Percentiles rank a stretch among this genome's conserved stretches.
Conservation (phyloP, 2,888 invertebrate species). For the Lasioglossum morio region DNA sequence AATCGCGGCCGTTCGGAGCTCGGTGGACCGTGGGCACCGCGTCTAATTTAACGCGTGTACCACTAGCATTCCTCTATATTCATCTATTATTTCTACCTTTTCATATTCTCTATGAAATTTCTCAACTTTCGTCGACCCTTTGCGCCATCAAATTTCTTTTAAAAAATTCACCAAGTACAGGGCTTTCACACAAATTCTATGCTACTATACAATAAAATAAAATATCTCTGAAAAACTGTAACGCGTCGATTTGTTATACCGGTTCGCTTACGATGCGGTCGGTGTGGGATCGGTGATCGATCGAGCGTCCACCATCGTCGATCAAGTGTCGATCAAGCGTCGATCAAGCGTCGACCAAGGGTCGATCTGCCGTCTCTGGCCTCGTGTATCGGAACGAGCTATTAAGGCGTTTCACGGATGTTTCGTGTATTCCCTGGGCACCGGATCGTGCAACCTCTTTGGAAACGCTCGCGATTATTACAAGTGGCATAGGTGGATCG, state of each 20-base stretch:
- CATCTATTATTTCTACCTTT: neutral
- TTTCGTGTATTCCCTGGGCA: neutral
- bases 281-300: slow-evolving; percentile 15
- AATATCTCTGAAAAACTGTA: neutral
- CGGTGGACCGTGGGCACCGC: neutral
- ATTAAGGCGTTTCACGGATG: slow-evolving; percentile 35
- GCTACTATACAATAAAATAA: neutral
- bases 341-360: slow-evolving; percentile 18
- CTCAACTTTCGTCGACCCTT: neutral
- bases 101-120: no score
- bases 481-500: neutral
- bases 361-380: slow-evolving; percentile 13
- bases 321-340: slow-evolving; percentile 27
- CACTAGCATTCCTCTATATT: neutral
- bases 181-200: neutral
- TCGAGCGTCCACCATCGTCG: slow-evolving; percentile 5
- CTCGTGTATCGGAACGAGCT: slow-evolving; percentile 13
- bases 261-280: slow-evolving; percentile 13
- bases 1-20: neutral
- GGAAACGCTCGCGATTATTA: slow-evolving; percentile 26
- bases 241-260: slow-evolving; percentile 2
- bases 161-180: neutral
- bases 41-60: neutral
- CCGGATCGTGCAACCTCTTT: neutral
- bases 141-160: neutral